These are phyloP conservation scores for Galeopsomyia nigrocyanea DNA, from an alignment of 2,888 invertebrate genomes.

Conservation along the genomic window DNA sequence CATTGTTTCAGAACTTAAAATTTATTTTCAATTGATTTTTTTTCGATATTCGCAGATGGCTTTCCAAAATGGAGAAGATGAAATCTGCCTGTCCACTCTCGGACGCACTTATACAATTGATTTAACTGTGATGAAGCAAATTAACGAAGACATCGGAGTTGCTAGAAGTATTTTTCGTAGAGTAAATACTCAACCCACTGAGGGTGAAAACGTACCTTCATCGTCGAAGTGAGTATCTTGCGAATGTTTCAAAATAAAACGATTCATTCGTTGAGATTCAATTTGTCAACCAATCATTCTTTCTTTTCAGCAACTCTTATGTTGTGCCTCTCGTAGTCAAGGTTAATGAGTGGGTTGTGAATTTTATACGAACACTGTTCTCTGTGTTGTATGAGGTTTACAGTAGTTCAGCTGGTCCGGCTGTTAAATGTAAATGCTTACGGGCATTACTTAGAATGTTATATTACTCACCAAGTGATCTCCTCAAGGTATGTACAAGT, in stretches of 20 bases:
- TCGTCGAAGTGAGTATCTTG: constrained; percentile 59
- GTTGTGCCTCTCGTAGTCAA: constrained; percentile 67
- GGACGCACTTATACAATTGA: constrained; percentile 97
- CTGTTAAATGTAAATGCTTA: constrained; percentile 96
- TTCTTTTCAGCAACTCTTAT: constrained; percentile 60
- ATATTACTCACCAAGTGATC: constrained; percentile 90
- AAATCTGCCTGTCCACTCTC: constrained; percentile 91
- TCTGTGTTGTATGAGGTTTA: constrained; percentile 98
- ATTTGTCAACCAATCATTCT: constrained; percentile 12
- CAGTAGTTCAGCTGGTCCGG: constrained; percentile 97
- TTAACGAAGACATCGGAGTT: constrained; percentile 97
- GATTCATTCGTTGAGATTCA: background rate
- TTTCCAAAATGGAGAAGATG: constrained; percentile 94
- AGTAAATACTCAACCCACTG: constrained; percentile 75
- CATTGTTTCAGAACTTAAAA: no score
- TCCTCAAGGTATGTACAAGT: constrained; percentile 75
- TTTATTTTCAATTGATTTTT: constrained; percentile 16
- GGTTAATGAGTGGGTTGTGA: constrained; percentile 67
- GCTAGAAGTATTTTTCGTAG: constrained; percentile 91
- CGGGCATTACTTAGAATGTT: constrained; percentile 96
- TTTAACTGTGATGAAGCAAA: constrained; percentile 97
- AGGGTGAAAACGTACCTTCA: constrained; percentile 66
- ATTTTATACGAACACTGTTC: constrained; percentile 84
- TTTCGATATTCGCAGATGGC: constrained; percentile 74
- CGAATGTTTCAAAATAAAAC: background rate